A percentile compares a stretch with the other conserved stretches of the same genome.
These are phyloP conservation scores for Agrochola macilenta DNA, from an alignment of 2,888 invertebrate species.

Conservation along the genomic window DNA sequence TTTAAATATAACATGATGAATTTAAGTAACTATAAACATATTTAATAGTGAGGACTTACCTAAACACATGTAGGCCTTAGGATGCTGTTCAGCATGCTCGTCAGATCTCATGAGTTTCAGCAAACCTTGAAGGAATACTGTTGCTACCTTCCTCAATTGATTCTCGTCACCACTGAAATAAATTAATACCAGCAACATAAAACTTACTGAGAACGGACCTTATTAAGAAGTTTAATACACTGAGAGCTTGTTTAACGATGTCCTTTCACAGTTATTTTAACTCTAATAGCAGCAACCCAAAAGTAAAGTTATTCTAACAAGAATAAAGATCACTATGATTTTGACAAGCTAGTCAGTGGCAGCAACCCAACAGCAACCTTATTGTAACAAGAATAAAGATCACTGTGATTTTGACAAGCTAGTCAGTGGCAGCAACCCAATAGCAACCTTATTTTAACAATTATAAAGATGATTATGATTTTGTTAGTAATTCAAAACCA, in stretches of 20 bases:
- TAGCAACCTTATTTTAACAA: neutral
- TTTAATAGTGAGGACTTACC: conserved; percentile 79
- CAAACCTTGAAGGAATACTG: conserved; percentile 94
- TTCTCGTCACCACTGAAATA: conserved; percentile 90
- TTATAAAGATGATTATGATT: neutral
- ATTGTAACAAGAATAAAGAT: too few species aligned
- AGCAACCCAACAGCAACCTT: too few species aligned
- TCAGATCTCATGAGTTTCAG: conserved; percentile 93
- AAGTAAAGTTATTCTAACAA: too few species aligned
- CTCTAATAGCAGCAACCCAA: too few species aligned
- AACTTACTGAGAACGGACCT: neutral
- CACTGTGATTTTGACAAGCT: too few species aligned
- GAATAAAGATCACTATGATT: too few species aligned
- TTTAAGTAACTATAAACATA: neutral
- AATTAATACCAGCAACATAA: conserved; percentile 5
- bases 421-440: too few species aligned
- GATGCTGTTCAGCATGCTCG: conserved; percentile 91
- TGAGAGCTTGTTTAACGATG: neutral
- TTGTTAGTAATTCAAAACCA: neutral
- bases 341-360: too few species aligned
- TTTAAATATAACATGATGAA: too few species aligned
- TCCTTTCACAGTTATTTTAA: too few species aligned
- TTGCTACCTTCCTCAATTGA: conserved; percentile 92
- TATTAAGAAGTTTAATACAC: neutral
- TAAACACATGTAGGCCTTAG: conserved; percentile 94